Conservation (phyloP, 2,797 vertebrate species). For the Sebastiscus tertius region DNA sequence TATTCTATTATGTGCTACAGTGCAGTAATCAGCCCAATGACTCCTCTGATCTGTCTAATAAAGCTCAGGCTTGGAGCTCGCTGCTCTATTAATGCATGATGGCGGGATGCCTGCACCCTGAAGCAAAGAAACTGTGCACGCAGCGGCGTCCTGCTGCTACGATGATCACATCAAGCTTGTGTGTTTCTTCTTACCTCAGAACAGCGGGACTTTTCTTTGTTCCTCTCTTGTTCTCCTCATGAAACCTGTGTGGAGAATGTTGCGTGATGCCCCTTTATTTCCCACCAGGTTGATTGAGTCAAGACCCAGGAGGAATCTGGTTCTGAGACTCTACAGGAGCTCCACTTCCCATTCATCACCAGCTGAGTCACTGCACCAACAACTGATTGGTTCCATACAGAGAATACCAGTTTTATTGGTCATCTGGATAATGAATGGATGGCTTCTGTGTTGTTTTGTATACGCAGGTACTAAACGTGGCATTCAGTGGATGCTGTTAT, state of each 20-base stretch:
- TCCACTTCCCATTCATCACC: background rate
- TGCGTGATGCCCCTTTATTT: conserved; percentile 47
- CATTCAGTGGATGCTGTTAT: too few species aligned
- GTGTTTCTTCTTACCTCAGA: conserved; percentile 39
- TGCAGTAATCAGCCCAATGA: background rate
- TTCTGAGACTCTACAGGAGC: conserved; percentile 27
- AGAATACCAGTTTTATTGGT: conserved; percentile 26
- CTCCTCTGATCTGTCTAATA: background rate
- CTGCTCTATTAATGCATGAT: background rate
- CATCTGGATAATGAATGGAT: conserved; percentile 8
- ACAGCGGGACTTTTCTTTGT: conserved; percentile 28
- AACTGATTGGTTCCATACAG: conserved; percentile 40
- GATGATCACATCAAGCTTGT: conserved; percentile 39
- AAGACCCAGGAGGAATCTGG: conserved; percentile 39
- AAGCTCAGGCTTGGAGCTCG: background rate
- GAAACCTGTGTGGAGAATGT: conserved; percentile 39
- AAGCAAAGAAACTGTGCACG: background rate
- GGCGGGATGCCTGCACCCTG: background rate
- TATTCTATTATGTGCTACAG: background rate
- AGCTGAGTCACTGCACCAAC: conserved; percentile 18
- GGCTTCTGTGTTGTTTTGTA: background rate
- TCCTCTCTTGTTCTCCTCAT: conserved; percentile 30
- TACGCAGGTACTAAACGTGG: background rate
- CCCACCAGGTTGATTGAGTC: conserved; percentile 58
- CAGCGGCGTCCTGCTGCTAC: conserved; percentile 31